Evolutionary conservation across 2,797 vertebrate genomes (phyloP).

Genomic region (Tokudaia muenninki): DNA sequence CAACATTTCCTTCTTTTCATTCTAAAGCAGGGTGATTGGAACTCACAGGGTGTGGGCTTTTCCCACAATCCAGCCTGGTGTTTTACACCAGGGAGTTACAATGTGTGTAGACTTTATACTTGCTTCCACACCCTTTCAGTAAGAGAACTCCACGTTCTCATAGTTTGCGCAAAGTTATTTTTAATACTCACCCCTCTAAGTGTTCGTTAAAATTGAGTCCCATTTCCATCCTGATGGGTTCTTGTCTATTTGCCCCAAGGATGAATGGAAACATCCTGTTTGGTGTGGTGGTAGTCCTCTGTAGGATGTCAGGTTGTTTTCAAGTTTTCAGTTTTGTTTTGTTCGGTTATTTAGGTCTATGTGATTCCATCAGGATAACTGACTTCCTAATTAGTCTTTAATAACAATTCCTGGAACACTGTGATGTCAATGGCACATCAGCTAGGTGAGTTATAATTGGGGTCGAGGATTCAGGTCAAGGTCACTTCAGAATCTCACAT

Average conservation of each 20-base stretch:
- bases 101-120: constrained; percentile 85
- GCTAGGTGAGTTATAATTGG: constrained; percentile 86
- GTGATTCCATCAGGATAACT: constrained; percentile 91
- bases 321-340: background rate
- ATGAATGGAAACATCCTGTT: constrained; percentile 56
- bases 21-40: constrained; percentile 84
- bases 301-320: constrained; percentile 43
- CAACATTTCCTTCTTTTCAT: constrained; percentile 91
- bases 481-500: background rate
- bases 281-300: constrained; percentile 50
- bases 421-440: constrained; percentile 88
- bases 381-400: constrained; percentile 93
- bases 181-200: background rate
- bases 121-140: constrained; percentile 78
- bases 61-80: constrained; percentile 88
- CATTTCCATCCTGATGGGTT: constrained; percentile 51
- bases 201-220: constrained; percentile 53
- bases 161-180: constrained; percentile 72
- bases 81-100: constrained; percentile 87
- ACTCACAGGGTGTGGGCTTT: constrained; percentile 86
- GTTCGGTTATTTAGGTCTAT: constrained; percentile 86
- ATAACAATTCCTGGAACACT: constrained; percentile 91
- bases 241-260: background rate
- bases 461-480: background rate
- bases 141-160: constrained; percentile 70